Base-by-base conservation (phyloP, 1,140 invertebrate genomes). In the Heterodera carotae region DNA sequence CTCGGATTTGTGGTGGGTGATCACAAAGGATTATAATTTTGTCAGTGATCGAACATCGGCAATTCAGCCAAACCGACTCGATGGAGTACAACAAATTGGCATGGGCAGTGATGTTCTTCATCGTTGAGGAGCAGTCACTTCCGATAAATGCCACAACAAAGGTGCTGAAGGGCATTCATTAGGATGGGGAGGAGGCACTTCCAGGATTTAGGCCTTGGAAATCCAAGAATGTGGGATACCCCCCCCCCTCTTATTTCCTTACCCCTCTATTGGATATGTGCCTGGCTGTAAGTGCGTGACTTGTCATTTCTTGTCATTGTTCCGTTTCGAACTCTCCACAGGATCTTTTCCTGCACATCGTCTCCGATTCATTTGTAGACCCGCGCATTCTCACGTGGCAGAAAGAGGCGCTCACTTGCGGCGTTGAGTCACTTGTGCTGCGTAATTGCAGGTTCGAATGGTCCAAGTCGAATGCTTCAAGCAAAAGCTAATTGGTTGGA, bases 11-110 rank as follows among this genome's bases (percentile, higher is more conserved):
- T 81, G 53, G 34, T 8, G 2, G 25, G 2, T 72, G 34, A 56
- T 34, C 39, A 62, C n/a, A n/a, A n/a, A n/a, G n/a, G n/a, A n/a
- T n/a, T n/a, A 48, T n/a, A 39, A 79, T 22, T 77, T 48, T 31
- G 48, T 10, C 18, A 1, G 31, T 56, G 12, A 56, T 22, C 18
- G 12, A 18, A 18, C 39, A 43, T 22, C 48, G 48, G 18, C 18
- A 22, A 18, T 82, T 81, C 56, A 82, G 83, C 48, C 72, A 56
- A 18, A 39, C 25, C 34, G 83, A 64, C 29, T 71, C 69, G 25
- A 74, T 76, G 33, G 85, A 84, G n/a, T 84, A 84, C 69, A 82
- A 82, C 25, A 76, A 71, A 62, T 53, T 87, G 18, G 27, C 87
- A 18, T 84, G 86, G 78, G 36, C 84, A 27, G 79, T 84, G 33